Conservation (phyloP, 2,797 vertebrate species). For the Oophaga sylvatica region DNA sequence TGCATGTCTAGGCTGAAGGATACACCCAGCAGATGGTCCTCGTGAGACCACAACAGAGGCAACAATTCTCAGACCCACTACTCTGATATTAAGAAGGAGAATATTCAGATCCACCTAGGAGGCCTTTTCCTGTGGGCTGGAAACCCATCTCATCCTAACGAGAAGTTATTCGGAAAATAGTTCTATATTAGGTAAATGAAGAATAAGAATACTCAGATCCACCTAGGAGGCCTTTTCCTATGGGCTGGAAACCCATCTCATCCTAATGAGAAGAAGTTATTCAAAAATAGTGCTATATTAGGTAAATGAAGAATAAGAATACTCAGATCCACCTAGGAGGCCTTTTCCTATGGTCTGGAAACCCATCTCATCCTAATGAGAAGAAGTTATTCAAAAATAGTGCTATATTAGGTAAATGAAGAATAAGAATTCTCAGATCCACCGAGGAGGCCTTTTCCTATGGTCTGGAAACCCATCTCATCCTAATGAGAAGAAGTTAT, state of each 20-base stretch:
- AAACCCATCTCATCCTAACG: background rate
- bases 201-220: too few species aligned
- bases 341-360: too few species aligned
- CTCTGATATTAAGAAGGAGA: background rate
- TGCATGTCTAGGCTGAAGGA: background rate
- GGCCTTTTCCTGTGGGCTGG: slow-evolving; percentile 24
- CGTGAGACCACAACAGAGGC: background rate
- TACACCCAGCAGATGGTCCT: background rate
- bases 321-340: too few species aligned
- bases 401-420: background rate
- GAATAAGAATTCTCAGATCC: too few species aligned
- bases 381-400: slow-evolving; percentile 20
- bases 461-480: too few species aligned
- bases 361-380: background rate
- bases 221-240: too few species aligned
- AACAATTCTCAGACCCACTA: background rate
- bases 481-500: too few species aligned
- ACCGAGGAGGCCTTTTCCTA: too few species aligned
- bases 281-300: slow-evolving; percentile 12
- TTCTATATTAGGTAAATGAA: too few species aligned
- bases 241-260: background rate
- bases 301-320: background rate
- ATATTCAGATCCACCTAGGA: background rate
- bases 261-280: slow-evolving; percentile 1
- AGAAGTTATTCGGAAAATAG: too few species aligned